These are phyloP conservation scores for Strix uralensis DNA, from an alignment of 2,113 vertebrate species.

Conservation along the genomic window DNA sequence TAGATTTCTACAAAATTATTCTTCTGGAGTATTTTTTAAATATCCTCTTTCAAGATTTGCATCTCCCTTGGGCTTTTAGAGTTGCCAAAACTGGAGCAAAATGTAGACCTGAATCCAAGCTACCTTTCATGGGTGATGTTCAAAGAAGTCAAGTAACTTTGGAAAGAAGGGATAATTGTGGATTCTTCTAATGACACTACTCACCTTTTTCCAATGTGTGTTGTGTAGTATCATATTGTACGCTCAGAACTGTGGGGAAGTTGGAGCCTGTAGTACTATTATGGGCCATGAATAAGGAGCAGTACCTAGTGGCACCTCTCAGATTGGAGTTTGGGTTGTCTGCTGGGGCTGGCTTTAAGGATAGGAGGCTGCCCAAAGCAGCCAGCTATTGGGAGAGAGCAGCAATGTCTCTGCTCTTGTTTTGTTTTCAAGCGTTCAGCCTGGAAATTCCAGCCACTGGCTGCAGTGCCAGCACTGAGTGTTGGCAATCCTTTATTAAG, in stretches of 20 bases:
- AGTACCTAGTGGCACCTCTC: neutral
- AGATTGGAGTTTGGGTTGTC: neutral
- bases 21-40: neutral
- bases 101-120: neutral
- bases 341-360: neutral
- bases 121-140: neutral
- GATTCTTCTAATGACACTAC: neutral
- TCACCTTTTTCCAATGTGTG: neutral
- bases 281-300: neutral
- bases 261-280: fast-evolving
- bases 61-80: neutral
- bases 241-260: neutral
- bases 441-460: neutral
- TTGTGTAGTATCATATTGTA: neutral
- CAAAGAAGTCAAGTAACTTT: neutral
- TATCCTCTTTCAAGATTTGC: neutral
- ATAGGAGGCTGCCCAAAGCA: neutral
- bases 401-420: neutral
- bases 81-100: neutral
- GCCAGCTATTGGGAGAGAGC: neutral
- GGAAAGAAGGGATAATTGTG: neutral
- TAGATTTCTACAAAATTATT: neutral
- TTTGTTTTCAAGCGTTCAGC: neutral
- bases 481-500: neutral
- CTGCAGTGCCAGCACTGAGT: neutral